phyloP scores from a whole-genome alignment of 1,140 invertebrate genomes.

The Eueides isabella region DNA sequence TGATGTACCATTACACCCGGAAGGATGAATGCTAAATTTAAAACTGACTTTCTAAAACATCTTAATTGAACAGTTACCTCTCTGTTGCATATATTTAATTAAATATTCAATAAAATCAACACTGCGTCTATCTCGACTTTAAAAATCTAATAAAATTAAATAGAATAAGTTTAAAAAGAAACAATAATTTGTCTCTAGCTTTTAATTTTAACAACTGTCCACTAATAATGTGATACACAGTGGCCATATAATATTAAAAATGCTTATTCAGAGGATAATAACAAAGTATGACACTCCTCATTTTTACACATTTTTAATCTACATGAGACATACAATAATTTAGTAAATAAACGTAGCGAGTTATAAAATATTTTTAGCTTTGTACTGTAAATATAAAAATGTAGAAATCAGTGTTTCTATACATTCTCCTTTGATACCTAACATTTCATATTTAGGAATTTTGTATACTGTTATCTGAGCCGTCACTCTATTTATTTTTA shows the following conservation, averaged over 20 bases:
- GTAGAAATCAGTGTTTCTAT: conserved; percentile 74
- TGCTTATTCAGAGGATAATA: conserved; percentile 6
- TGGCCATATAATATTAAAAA: conserved; percentile 36
- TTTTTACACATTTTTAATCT: conserved; percentile 36
- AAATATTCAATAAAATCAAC: neutral
- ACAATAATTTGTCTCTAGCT: conserved; percentile 22
- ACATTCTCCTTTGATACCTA: conserved; percentile 76
- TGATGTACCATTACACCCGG: neutral
- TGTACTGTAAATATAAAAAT: conserved; percentile 78
- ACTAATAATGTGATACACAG: conserved; percentile 38
- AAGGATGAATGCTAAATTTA: neutral
- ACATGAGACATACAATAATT: conserved; percentile 50
- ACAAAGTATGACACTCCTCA: conserved; percentile 15
- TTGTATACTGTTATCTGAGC: conserved; percentile 62
- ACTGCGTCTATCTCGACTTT: neutral
- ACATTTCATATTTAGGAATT: conserved; percentile 70
- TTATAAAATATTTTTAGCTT: conserved; percentile 71
- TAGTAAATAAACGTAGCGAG: conserved; percentile 64
- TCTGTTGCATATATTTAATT: neutral
- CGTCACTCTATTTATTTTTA: conserved; percentile 48
- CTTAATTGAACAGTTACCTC: neutral
- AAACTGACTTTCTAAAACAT: neutral
- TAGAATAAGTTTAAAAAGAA: neutral
- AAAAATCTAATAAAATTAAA: conserved; percentile 15
- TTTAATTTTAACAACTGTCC: conserved; percentile 33